Conservation (phyloP, 2,113 vertebrate genomes). For the Tyto alba region DNA sequence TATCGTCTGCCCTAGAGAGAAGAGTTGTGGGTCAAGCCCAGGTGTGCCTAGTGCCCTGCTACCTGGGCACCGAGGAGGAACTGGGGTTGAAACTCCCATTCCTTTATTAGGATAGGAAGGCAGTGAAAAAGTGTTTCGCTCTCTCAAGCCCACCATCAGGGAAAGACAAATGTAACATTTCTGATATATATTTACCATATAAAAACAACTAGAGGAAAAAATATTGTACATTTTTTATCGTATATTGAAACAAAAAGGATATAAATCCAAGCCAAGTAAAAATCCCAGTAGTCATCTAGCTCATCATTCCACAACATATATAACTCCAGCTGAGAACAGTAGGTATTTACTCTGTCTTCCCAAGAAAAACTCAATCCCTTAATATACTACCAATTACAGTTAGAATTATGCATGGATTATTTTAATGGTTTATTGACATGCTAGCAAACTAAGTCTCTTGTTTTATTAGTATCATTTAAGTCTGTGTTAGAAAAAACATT, state of each 20-base stretch:
- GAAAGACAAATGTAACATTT: not conserved
- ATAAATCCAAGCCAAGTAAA: not conserved
- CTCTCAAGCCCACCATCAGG: not conserved
- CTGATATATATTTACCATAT: not conserved
- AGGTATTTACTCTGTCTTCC: not conserved
- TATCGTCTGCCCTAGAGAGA: not conserved
- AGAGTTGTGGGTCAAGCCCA: not conserved
- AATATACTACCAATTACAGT: not conserved
- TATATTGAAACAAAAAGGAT: not conserved
- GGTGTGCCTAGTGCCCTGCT: no score
- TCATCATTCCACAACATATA: not conserved
- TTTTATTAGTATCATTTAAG: constrained; percentile 15
- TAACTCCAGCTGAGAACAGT: not conserved
- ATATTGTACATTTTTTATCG: not conserved
- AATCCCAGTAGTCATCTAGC: not conserved
- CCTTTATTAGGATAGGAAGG: not conserved
- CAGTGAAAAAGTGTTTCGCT: not conserved
- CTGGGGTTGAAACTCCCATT: not conserved
- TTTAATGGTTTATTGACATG: constrained; percentile 21
- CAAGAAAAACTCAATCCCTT: not conserved
- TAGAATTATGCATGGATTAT: constrained; percentile 12
- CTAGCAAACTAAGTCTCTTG: not conserved
- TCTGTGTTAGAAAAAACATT: not conserved
- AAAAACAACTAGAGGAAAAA: not conserved
- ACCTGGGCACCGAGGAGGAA: accelerated